phyloP scores from a whole-genome alignment of 2,888 invertebrate genomes.

The Himalopsyche tibetana region DNA sequence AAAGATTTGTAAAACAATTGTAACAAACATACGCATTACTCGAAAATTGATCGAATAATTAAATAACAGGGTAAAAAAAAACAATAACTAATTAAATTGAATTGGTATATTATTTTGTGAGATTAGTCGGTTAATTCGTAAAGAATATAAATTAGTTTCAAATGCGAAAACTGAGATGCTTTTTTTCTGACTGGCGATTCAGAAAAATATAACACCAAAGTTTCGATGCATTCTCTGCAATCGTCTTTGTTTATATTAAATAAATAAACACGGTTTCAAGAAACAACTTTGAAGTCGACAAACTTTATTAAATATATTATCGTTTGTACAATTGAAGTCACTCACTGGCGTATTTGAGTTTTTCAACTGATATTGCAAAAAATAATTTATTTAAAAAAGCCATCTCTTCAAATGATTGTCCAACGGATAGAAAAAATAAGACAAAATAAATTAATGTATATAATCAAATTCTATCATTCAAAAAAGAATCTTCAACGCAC shows the following conservation, averaged over 20 bases:
- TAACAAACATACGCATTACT: slow-evolving; percentile 10
- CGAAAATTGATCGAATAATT: neutral
- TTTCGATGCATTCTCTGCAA: neutral
- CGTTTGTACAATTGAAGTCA: neutral
- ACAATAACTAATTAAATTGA: neutral
- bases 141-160: slow-evolving; percentile 30
- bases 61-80: slow-evolving; percentile 15
- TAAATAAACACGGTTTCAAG: slow-evolving; percentile 18
- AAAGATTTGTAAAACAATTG: slow-evolving; percentile 14
- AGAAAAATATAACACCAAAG: neutral
- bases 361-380: neutral
- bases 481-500: slow-evolving; percentile 1
- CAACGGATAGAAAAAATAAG: neutral
- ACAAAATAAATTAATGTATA: slow-evolving; percentile 27
- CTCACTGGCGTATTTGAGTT: slow-evolving; percentile 1
- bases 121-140: slow-evolving; percentile 46
- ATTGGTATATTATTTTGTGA: slow-evolving; percentile 46
- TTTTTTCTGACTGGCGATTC: slow-evolving; percentile 34
- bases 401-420: neutral
- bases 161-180: neutral
- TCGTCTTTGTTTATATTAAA: neutral
- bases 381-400: neutral
- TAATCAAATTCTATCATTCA: slow-evolving; percentile 22
- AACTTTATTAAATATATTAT: neutral
- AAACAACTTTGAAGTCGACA: neutral